Conservation (phyloP, 1,140 invertebrate species). For the Zaprionus camerounensis region DNA sequence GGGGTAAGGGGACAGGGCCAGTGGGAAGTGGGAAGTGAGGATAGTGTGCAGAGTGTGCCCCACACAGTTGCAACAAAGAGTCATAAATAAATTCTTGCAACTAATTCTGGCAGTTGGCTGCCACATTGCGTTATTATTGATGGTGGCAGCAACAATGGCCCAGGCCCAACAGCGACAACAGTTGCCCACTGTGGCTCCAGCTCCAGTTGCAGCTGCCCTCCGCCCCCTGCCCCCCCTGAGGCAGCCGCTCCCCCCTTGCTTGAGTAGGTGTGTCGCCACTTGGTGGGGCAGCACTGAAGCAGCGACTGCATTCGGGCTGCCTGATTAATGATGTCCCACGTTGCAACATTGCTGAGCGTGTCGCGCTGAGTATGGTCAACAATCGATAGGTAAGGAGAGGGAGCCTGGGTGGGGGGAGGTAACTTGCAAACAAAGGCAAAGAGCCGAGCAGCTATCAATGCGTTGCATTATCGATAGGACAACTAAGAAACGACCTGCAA, state of each 20-base stretch:
- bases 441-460: neutral
- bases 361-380: neutral
- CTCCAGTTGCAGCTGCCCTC: neutral
- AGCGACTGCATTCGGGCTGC: slow-evolving; percentile 6
- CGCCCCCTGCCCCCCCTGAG: no score
- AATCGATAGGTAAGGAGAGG: neutral
- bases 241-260: no score
- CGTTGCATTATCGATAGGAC: neutral
- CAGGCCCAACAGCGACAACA: slow-evolving; percentile 7
- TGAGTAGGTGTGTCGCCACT: slow-evolving; percentile 14
- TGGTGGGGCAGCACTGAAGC: neutral
- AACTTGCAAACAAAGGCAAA: neutral
- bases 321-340: slow-evolving; percentile 60
- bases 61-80: slow-evolving; percentile 64
- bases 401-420: neutral
- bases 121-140: slow-evolving; percentile 80
- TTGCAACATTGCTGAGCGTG: slow-evolving; percentile 5
- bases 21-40: neutral
- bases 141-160: slow-evolving; percentile 65
- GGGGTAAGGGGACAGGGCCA: neutral
- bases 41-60: slow-evolving; percentile 12
- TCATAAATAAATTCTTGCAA: slow-evolving; percentile 79
- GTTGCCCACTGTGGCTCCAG: slow-evolving; percentile 4
- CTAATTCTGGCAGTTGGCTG: slow-evolving; percentile 76
- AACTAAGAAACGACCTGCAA: no score